These are phyloP conservation scores for Peromyscus polionotus DNA, from an alignment of 2,113 vertebrate genomes.

Conservation along the genomic window DNA sequence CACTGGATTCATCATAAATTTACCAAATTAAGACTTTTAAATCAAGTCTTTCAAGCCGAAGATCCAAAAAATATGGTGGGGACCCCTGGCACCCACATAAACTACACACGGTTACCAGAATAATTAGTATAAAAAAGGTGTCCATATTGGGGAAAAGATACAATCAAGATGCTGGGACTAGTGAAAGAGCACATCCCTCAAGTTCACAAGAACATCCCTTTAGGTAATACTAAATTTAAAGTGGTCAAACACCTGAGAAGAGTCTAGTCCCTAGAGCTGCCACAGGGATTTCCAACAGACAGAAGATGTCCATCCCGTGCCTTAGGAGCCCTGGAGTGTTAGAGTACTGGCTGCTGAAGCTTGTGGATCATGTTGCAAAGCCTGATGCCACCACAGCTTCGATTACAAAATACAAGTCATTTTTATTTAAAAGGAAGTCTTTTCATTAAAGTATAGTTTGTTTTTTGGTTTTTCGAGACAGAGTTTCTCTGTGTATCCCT, in stretches of 20 bases:
- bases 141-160: background rate
- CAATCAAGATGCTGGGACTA: background rate
- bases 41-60: background rate
- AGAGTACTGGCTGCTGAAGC: background rate
- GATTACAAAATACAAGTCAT: background rate
- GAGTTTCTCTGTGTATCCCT: background rate
- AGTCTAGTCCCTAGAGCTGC: background rate
- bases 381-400: background rate
- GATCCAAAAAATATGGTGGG: background rate
- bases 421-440: background rate
- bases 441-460: background rate
- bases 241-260: background rate
- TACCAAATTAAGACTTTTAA: background rate
- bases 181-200: background rate
- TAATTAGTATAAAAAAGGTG: background rate
- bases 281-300: background rate
- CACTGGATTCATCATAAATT: background rate
- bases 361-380: background rate
- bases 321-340: background rate
- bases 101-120: background rate
- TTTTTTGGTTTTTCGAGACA: background rate
- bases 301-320: accelerated
- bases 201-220: background rate
- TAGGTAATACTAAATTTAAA: background rate
- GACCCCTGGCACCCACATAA: background rate